Percentiles rank a stretch among this genome's conserved stretches.
Evolutionary conservation across 2,113 vertebrate genomes (phyloP).

Genomic region (Rhinolophus ferrumequinum): DNA sequence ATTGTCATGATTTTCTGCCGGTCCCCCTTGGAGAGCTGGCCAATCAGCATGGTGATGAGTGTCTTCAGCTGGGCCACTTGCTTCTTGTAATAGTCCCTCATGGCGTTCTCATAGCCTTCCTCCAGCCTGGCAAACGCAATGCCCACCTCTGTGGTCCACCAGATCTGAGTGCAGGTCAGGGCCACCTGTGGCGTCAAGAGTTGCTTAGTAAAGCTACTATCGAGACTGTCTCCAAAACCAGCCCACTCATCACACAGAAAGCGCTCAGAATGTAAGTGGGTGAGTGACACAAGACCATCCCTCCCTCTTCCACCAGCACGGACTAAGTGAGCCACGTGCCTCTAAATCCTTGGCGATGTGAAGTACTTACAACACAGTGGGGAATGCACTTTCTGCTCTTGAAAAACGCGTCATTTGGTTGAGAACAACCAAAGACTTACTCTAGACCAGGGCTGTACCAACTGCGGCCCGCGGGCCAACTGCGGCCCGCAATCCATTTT

Average conservation of each 20-base stretch:
- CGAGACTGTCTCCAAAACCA: neutral
- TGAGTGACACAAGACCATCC: neutral
- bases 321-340: neutral
- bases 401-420: neutral
- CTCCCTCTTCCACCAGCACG: neutral
- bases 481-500: too few species aligned
- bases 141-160: conserved; percentile 95
- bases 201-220: neutral
- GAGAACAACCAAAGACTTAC: neutral
- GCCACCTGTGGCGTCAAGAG: conserved; percentile 87
- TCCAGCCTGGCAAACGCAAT: conserved; percentile 94
- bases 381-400: neutral
- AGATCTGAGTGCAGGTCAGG: conserved; percentile 95
- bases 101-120: conserved; percentile 93
- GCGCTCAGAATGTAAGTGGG: neutral
- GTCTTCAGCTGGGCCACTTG: conserved; percentile 96
- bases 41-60: conserved; percentile 94
- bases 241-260: neutral
- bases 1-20: conserved; percentile 98
- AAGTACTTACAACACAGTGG: neutral
- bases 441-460: neutral
- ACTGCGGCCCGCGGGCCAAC: too few species aligned
- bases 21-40: conserved; percentile 93
- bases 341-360: neutral
- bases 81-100: conserved; percentile 96